Evolutionary conservation across 2,113 vertebrate genomes (phyloP).

Genomic region (Sceloporus undulatus): DNA sequence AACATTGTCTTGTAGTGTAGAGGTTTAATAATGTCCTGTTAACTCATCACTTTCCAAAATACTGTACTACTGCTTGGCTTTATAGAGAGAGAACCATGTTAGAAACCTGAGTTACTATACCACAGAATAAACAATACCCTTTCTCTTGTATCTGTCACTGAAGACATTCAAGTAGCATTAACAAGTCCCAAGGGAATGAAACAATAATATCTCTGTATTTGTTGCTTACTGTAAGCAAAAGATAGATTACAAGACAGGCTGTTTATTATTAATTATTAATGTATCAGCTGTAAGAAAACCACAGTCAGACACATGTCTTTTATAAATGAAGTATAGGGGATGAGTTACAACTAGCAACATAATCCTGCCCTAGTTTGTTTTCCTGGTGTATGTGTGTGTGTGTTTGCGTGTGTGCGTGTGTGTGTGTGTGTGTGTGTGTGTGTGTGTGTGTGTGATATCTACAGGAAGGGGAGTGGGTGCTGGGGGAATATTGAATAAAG

Average conservation of each 20-base stretch:
- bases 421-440: no score
- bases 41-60: background rate
- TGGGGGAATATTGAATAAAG: background rate
- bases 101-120: constrained; percentile 18
- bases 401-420: no score
- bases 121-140: constrained; percentile 14
- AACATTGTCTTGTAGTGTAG: background rate
- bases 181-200: constrained; percentile 60
- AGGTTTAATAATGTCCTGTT: background rate
- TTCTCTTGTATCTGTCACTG: constrained; percentile 39
- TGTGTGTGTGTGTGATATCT: no score
- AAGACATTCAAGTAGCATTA: constrained; percentile 58
- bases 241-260: constrained; percentile 69
- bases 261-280: constrained; percentile 77
- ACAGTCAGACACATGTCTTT: constrained; percentile 17
- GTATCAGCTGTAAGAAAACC: constrained; percentile 50
- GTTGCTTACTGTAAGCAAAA: constrained; percentile 74
- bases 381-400: background rate
- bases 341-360: constrained; percentile 18
- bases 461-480: background rate
- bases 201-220: constrained; percentile 69
- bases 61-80: constrained; percentile 8
- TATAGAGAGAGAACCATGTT: background rate
- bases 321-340: constrained; percentile 49
- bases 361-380: background rate